phyloP scores from a whole-genome alignment of 2,113 vertebrate species.

The Aythya baeri region DNA sequence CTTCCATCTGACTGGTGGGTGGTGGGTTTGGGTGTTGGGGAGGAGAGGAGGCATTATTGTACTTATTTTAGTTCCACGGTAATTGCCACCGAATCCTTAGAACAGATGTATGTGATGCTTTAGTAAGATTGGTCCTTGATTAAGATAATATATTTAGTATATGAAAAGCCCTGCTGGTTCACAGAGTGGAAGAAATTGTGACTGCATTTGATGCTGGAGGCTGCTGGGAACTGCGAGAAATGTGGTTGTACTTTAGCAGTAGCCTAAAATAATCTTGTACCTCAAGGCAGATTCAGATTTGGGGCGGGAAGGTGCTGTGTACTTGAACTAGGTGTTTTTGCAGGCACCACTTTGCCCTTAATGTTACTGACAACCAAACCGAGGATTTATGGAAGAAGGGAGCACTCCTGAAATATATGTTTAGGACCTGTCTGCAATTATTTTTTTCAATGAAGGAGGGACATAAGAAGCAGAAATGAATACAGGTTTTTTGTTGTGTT shows the following conservation, averaged over 20 bases:
- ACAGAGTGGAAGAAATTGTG: background rate
- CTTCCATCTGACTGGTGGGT: background rate
- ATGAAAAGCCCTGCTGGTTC: background rate
- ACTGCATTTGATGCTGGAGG: background rate
- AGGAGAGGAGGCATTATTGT: background rate
- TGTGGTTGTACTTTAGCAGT: too few relatives aligned
- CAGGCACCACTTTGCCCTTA: fast-evolving
- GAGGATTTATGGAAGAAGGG: background rate
- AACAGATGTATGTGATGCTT: too few relatives aligned
- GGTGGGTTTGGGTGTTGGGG: fast-evolving
- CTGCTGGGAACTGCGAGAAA: background rate
- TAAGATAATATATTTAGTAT: background rate
- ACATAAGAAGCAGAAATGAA: background rate
- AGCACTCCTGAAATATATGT: fast-evolving
- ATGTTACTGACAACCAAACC: background rate
- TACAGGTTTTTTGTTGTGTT: too few relatives aligned
- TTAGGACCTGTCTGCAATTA: background rate
- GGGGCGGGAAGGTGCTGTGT: background rate
- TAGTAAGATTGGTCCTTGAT: background rate
- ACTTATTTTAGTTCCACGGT: background rate
- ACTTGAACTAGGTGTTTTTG: background rate
- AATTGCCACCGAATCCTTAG: fast-evolving
- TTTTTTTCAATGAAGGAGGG: background rate
- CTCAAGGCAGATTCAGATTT: background rate
- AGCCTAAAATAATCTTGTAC: too few relatives aligned